phyloP scores from a whole-genome alignment of 1,140 invertebrate species.

The Anagrus nilaparvatae region DNA sequence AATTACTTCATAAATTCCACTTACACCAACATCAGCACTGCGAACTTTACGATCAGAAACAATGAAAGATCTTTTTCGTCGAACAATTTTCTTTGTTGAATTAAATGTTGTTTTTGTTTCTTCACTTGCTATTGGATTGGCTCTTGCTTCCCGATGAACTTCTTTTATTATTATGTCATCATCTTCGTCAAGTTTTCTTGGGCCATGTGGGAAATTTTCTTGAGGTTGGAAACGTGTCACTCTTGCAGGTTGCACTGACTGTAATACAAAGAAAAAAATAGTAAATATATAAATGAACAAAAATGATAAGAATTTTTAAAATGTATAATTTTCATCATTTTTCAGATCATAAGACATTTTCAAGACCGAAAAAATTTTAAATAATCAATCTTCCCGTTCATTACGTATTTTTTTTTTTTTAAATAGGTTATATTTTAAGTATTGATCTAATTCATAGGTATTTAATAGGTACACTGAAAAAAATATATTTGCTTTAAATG shows the following conservation, averaged over 20 bases:
- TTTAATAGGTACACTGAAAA: too few species aligned
- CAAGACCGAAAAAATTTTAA: too few species aligned
- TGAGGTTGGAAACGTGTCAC: conserved; percentile 44
- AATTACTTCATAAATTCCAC: conserved; percentile 82
- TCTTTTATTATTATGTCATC: conserved; percentile 8
- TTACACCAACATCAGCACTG: conserved; percentile 76
- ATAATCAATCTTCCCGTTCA: too few species aligned
- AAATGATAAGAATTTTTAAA: too few species aligned
- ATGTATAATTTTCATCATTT: too few species aligned
- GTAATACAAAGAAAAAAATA: background rate
- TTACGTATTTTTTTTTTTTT: too few species aligned
- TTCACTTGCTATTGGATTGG: background rate
- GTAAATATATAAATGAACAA: background rate
- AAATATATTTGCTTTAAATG: too few species aligned
- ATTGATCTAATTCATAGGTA: too few species aligned
- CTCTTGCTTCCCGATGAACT: conserved; percentile 5
- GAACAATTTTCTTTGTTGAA: conserved; percentile 23
- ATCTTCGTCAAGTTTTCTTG: conserved; percentile 55
- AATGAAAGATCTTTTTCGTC: conserved; percentile 53
- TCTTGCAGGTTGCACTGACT: conserved; percentile 39
- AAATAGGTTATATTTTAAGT: too few species aligned
- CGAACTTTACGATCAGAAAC: conserved; percentile 62
- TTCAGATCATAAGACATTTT: too few species aligned
- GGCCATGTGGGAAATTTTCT: conserved; percentile 74
- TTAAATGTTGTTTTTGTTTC: conserved; percentile 5